These are phyloP conservation scores for Leptinotarsa defecta DNA, from an alignment of 1,140 invertebrate species.

Conservation along the genomic window DNA sequence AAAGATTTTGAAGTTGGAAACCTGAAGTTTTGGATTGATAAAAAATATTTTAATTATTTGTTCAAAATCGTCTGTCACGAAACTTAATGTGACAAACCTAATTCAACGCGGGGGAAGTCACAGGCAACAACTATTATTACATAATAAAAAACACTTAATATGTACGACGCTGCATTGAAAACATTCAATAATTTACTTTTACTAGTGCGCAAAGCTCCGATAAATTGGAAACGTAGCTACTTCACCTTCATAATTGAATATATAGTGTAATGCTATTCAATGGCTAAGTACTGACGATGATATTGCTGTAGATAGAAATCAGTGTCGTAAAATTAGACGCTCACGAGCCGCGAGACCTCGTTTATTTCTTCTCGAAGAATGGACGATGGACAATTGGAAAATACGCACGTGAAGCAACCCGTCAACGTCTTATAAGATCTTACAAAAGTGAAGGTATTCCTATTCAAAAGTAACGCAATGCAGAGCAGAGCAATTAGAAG, in stretches of 20 bases:
- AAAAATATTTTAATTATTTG: no score
- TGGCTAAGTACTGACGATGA: constrained; percentile 7
- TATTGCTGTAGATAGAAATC: constrained; percentile 2
- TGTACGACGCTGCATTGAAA: no score
- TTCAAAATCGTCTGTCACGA: no score
- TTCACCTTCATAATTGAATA: constrained; percentile 9
- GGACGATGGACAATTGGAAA: constrained; percentile 1
- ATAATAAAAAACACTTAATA: no score
- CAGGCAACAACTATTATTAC: no score
- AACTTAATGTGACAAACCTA: no score
- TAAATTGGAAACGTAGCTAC: neutral
- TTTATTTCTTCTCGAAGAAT: constrained; percentile 1
- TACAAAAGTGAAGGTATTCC: neutral
- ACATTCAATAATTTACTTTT: neutral
- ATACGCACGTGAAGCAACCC: neutral
- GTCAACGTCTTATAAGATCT: neutral
- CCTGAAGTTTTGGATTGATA: no score
- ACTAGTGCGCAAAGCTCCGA: neutral
- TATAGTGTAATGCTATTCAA: neutral
- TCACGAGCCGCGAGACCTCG: constrained; percentile 4
- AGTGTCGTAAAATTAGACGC: neutral
- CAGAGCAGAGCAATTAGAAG: neutral
- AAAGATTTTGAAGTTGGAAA: no score
- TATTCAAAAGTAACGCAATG: neutral
- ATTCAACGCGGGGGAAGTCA: no score